Base-by-base conservation (phyloP, 2,888 invertebrate species). In the Amphipyra tragopoginis region DNA sequence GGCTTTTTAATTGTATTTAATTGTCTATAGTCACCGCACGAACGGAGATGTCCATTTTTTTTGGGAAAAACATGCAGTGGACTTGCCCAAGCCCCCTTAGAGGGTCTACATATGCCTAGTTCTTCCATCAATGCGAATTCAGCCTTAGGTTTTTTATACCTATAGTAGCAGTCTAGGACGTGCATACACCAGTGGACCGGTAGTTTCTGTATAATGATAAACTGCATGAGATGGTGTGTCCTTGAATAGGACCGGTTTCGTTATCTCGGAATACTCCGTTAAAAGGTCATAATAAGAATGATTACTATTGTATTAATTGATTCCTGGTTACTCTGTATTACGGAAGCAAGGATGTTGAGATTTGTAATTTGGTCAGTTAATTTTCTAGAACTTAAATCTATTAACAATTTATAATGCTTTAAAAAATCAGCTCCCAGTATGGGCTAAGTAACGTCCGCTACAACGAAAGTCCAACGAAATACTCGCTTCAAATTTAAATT, bases 71-170 rank as follows among this genome's bases (percentile, higher is more conserved):
- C 54, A 21, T 75, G 75, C 0, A 75, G 45, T 1, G 69, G 91
- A 44, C 82, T 86, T 0, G 90, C 78, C 89, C 88, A 92, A 2
- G 77, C 67, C 39, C 88, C 88, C 5, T 81, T 84, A 0, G 90
- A 91, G 0, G 88, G 90, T 3, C 89, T 76, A 38, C 88, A 88
- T 10, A 92, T 88, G 0, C 89, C 92, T 15, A 79, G 64, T 15
- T 90, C 80, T 7, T 83, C 62, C 84, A 90, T 82, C 34, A 0
- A 44, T 4, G 3, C 69, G 44, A 66, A 90, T 87, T 57, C 86
- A 5, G 76, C 77, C 34, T 34, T 34, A 34, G 8, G 5, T 34
- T 34, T 34, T 2, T 49, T 34, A 13, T 87, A 82, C 21, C 81
- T 75, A 4, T 86, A 80, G 75, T 0, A 91, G 64, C 0, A 86